Base-by-base conservation (phyloP, 2,113 vertebrate species). In the Phainopepla nitens region DNA sequence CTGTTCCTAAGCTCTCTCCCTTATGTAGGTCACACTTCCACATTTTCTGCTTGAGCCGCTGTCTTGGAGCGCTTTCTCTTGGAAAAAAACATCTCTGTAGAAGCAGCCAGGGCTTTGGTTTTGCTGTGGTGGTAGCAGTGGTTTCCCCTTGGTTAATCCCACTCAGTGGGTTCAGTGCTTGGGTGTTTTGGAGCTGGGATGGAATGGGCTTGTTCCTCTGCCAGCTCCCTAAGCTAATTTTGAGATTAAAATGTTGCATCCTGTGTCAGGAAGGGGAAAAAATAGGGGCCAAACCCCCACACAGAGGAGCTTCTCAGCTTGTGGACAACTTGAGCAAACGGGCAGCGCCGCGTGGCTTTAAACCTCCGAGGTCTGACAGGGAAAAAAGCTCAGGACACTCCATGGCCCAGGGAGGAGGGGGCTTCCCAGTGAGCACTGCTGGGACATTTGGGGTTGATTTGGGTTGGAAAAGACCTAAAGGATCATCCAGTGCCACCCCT, bases 11-110 rank as follows among this genome's bases (percentile, higher is more conserved):
- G 81, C 90, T 94, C 80, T 87, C 80, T 41, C 72, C 93, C 75
- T 41, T 97, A 98, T 98, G 82, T 98, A 98, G 98, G 98, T 97
- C 97, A 98, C 80, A 79, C 94, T 95, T 91, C 11, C 81, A 81
- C 86, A 31, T 94, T 93, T 94, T 64, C 25, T 87, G 95, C 96
- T 94, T 81, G 85, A 90, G 79, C 89, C 13, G 12, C 95, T 86
- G 83, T 95, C 91, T 86, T 23, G 81, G 57, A 93, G 95, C 45
- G 1, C 4, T 69, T 29, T 76, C 79, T 58, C 77, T 65, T 54
- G 84, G 57, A 35, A 39, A 69, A 25, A 19, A 11, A 53, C 29
- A 15, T 50, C 45, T 31, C 51, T 50, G 3, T 10, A 10, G 61
- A 5, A 39, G 41, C 7, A 39, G 39, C 12, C 39, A 49, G 69